Conservation (phyloP, 2,797 vertebrate genomes). For the Pempheris klunzingeri region DNA sequence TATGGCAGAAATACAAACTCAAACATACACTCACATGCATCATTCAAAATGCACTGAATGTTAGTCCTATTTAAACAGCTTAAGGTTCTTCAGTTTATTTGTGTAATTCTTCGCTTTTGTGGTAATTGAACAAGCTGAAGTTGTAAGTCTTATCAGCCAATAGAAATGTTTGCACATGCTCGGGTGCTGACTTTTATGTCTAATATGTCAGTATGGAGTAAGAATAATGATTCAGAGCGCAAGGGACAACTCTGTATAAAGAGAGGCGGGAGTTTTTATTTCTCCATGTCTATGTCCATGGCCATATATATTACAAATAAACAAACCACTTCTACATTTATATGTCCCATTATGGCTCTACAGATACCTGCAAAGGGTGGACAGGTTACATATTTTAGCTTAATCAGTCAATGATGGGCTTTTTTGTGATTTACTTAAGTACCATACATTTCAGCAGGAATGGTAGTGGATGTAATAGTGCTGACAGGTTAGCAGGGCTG, state of each 20-base stretch:
- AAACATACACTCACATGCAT: constrained; percentile 5
- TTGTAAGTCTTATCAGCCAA: background rate
- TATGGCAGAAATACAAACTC: background rate
- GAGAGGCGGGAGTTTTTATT: background rate
- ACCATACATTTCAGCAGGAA: background rate
- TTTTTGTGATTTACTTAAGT: background rate
- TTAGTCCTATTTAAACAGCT: constrained; percentile 20
- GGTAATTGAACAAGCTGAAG: background rate
- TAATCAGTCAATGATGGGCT: background rate
- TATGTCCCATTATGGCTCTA: background rate
- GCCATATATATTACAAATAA: background rate
- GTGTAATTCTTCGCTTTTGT: background rate
- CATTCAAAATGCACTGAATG: constrained; percentile 8
- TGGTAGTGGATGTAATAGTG: background rate
- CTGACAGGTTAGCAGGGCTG: background rate
- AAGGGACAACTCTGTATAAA: background rate
- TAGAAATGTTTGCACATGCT: background rate
- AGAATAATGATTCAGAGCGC: background rate
- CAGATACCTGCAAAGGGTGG: background rate
- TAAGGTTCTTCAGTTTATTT: constrained; percentile 2
- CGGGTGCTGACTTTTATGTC: background rate
- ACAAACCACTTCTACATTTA: background rate
- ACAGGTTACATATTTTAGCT: background rate
- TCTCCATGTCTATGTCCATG: background rate
- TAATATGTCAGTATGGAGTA: background rate